Evolutionary conservation across 2,113 vertebrate species (phyloP).

Genomic region (Ahaetulla prasina): DNA sequence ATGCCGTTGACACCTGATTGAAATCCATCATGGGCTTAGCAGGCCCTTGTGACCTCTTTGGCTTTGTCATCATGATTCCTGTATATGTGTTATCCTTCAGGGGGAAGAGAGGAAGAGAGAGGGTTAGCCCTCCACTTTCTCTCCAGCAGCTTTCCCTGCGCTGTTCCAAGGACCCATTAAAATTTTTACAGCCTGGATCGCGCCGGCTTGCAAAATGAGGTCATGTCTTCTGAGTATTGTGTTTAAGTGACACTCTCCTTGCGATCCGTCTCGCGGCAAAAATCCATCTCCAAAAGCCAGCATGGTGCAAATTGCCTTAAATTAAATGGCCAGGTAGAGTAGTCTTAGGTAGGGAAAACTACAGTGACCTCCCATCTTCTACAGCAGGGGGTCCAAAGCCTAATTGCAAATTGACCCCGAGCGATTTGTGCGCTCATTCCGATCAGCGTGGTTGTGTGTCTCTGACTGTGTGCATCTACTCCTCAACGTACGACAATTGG

Average conservation of each 20-base stretch:
- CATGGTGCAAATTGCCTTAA: not conserved
- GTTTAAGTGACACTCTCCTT: not conserved
- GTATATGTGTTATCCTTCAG: not conserved
- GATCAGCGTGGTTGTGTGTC: not conserved
- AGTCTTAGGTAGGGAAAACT: not conserved
- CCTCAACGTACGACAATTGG: not conserved
- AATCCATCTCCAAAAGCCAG: not conserved
- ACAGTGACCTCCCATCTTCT: not conserved
- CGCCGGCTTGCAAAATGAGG: not conserved
- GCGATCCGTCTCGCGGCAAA: not conserved
- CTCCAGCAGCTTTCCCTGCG: not conserved
- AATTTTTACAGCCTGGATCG: not conserved
- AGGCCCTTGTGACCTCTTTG: not conserved
- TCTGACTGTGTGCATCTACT: not conserved
- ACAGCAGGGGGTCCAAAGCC: not conserved
- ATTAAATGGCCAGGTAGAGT: not conserved
- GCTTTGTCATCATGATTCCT: not conserved
- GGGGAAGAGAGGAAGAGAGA: too few relatives aligned
- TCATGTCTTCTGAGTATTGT: constrained; percentile 6
- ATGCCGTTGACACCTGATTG: not conserved
- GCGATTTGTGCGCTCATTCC: not conserved
- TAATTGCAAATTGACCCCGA: not conserved
- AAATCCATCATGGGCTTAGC: constrained; percentile 7
- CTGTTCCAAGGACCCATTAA: constrained; percentile 11
- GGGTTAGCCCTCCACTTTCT: not conserved